These are phyloP conservation scores for Typhlomys cinereus DNA, from an alignment of 2,113 vertebrate species.

Conservation along the genomic window DNA sequence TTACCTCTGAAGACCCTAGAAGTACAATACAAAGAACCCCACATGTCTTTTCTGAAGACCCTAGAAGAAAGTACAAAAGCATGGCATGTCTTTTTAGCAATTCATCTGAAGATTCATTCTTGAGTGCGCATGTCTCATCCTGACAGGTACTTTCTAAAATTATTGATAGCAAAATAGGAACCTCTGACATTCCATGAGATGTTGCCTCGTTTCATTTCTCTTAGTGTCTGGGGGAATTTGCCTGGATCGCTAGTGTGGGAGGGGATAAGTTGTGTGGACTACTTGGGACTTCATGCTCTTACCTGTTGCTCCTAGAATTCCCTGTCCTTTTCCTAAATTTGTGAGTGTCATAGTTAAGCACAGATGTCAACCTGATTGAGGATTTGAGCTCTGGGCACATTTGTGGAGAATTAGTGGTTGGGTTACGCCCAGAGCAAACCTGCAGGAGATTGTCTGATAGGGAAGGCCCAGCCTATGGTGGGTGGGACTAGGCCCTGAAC, in stretches of 20 bases:
- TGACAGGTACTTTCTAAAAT: neutral
- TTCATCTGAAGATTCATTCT: no score
- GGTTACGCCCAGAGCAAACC: no score
- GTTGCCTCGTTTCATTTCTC: neutral
- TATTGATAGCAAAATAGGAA: neutral
- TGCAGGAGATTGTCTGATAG: no score
- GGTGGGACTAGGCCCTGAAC: no score
- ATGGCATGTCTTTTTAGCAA: neutral
- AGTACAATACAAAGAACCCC: accelerated
- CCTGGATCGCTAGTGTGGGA: accelerated
- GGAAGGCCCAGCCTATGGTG: no score
- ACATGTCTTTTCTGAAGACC: neutral
- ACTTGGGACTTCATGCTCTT: neutral
- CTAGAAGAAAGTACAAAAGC: neutral
- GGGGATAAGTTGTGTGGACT: accelerated
- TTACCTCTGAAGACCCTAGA: neutral
- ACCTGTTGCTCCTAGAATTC: neutral
- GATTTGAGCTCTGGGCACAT: no score
- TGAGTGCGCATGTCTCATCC: no score
- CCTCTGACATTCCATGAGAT: neutral
- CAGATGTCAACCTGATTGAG: no score
- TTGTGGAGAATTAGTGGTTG: no score
- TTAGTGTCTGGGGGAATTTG: neutral
- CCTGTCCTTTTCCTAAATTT: neutral
- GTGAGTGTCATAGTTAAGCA: no score